These are phyloP conservation scores for Digitonthophagus gazella DNA, from an alignment of 2,888 invertebrate species.

Conservation along the genomic window DNA sequence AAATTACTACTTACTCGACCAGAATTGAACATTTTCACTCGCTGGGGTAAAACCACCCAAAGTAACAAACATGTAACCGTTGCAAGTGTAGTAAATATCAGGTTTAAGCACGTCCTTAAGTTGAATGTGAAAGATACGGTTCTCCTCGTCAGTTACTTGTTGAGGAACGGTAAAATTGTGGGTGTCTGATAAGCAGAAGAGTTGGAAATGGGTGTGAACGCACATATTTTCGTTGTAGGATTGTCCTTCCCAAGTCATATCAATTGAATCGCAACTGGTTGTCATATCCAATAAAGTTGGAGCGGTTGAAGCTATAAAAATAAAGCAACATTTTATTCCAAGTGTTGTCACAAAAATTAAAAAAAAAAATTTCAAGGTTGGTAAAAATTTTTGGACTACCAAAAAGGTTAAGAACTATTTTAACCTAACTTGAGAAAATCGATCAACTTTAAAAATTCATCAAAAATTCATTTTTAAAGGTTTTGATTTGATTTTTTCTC, in stretches of 20 bases:
- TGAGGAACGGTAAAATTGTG: conserved; percentile 23
- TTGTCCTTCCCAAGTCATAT: conserved; percentile 25
- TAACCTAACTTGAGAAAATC: too few relatives aligned
- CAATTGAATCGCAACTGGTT: conserved; percentile 24
- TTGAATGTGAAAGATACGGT: conserved; percentile 22
- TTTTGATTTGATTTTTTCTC: too few relatives aligned
- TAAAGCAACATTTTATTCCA: too few relatives aligned
- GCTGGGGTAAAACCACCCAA: conserved; percentile 23
- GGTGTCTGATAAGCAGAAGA: conserved; percentile 21
- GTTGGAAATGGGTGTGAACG: conserved; percentile 24
- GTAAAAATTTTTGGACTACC: too few relatives aligned
- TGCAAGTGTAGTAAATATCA: conserved; percentile 23
- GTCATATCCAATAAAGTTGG: conserved; percentile 20
- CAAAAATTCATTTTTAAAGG: too few relatives aligned
- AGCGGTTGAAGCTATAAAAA: conserved; percentile 19
- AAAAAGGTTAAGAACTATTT: too few relatives aligned
- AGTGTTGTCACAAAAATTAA: too few relatives aligned
- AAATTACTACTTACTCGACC: conserved; percentile 25
- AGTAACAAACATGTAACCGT: conserved; percentile 24
- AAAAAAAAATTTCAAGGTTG: too few relatives aligned
- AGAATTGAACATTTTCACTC: conserved; percentile 20
- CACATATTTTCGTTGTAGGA: conserved; percentile 22
- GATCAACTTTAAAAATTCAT: too few relatives aligned
- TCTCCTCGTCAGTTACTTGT: conserved; percentile 14
- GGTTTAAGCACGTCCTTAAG: conserved; percentile 15